A percentile compares a stretch with the other conserved stretches of the same genome.
These are phyloP conservation scores for Yponomeuta cagnagella DNA, from an alignment of 2,888 invertebrate species.

Conservation along the genomic window DNA sequence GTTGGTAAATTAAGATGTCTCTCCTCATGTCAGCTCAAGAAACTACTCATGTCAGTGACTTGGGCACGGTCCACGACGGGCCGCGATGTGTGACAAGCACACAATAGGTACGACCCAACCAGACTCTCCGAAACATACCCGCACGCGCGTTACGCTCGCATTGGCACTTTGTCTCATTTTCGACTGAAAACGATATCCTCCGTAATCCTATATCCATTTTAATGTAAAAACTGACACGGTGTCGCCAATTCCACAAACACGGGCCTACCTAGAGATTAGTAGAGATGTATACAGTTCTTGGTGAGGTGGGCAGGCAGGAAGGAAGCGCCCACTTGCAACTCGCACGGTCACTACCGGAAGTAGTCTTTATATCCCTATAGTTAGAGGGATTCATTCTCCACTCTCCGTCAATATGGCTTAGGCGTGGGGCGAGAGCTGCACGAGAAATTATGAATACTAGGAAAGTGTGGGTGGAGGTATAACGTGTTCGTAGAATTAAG, in stretches of 20 bases:
- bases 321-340: constrained; percentile 11
- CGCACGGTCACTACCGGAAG: not conserved
- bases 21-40: not conserved
- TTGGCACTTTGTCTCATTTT: constrained; percentile 43
- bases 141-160: constrained; percentile 35
- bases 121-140: constrained; percentile 20
- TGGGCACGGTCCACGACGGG: not conserved
- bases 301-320: not conserved
- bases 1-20: not conserved
- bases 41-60: constrained; percentile 7
- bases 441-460: not conserved
- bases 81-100: constrained; percentile 6
- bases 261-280: not conserved
- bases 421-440: not conserved
- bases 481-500: not conserved
- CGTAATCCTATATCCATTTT: not conserved
- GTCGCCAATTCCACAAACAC: not conserved
- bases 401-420: not conserved
- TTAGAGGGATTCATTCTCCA: not conserved
- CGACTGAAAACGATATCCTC: not conserved
- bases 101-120: constrained; percentile 5
- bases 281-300: not conserved
- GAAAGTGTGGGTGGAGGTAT: not conserved
- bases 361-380: constrained; percentile 13
- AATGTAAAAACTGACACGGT: not conserved